Evolutionary conservation across 2,113 vertebrate species (phyloP), one percentile per base, ranked within the genome.

Genomic region (Cromileptes altivelis): DNA sequence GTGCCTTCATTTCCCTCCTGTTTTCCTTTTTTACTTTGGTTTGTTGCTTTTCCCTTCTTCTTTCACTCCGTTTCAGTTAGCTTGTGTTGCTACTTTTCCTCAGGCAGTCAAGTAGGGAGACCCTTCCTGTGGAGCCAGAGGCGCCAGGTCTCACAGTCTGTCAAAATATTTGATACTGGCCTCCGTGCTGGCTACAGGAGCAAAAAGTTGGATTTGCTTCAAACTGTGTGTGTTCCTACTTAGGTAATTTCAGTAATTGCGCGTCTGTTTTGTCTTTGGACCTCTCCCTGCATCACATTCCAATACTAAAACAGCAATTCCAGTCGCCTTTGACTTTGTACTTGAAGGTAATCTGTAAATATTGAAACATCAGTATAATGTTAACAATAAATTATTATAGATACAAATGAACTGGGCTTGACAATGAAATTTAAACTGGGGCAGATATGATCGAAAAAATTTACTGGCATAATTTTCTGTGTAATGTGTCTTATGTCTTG

Each of bases 131-230:
- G n/a, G 50, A 57, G 64, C 4, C 23, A 11, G 17, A 55, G 75
- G 70, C 13, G 18, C 69, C 62, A 40, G 40, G 19, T 60, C 37
- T 85, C 52, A 69, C 65, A 70, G 65, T 40, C 23, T 60, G 56
- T 71, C 53, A 64, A 75, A 82, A 49, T 25, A 75, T 30, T 17
- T 33, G 15, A 70, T 49, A 30, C 15, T 37, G 60, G 18, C 63
- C 45, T 9, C 15, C 45, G n/a, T 12, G 25, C 10, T 57, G 27
- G 14, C 65, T 25, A 45, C 49, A 49, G 61, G 6, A 61, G 77
- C 23, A 17, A 4, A 15, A 73, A 49, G 45, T 37, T 55, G 37
- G 18, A 3, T 77, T 45, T 47, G 13, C 11, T 23, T 70, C 21
- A 60, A 60, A 53, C 57, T 55, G 49, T 42, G 0, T 4, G 49